Base-by-base conservation (phyloP, 2,113 vertebrate genomes). In the Ginglymostoma cirratum region DNA sequence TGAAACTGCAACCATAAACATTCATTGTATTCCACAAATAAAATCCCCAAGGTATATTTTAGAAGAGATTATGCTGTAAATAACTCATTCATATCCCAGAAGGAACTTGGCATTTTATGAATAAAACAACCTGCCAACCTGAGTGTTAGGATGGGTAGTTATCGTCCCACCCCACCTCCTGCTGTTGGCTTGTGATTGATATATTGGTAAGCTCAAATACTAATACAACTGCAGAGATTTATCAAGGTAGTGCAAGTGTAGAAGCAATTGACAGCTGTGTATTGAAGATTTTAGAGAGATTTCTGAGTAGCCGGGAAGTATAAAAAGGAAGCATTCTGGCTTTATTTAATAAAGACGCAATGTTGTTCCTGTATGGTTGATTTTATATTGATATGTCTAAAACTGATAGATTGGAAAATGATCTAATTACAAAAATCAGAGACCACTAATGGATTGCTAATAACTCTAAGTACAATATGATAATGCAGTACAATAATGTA, bases 1-100 rank as follows among this genome's bases (percentile, higher is more conserved):
- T 94, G 42, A 94, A 94, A 94, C 21, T 94, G 93, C 38, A 94
- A 94, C 66, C 42, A 70, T 70, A 94, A 92, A 70, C 66, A 69
- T 94, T 70, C 23, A 14, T 69, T 70, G 21, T 69, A 48, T 67
- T 45, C 93, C 45, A 70, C 66, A 45, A 70, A 94, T 70, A 70
- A 94, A 94, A 48, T 94, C 93, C 93, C 93, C 67, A 45, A 45
- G 93, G 93, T 94, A 94, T 70, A 94, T 94, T 94, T 94, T 94
- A 94, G n/a, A 94, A 48, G n/a, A 69, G 66, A 38, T 72, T 94
- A 70, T 70, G 34, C 42, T 42, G 93, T 94, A 70, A 94, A 94
- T 70, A 94, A 70, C 93, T 72, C 93, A 94, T 94, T 70, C 93
- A 70, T 19, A 94, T 94, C 23, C 93, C 93, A 94, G 93, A 94